Conservation (phyloP, 2,797 vertebrate species). For the Pipistrellus pygmaeus region DNA sequence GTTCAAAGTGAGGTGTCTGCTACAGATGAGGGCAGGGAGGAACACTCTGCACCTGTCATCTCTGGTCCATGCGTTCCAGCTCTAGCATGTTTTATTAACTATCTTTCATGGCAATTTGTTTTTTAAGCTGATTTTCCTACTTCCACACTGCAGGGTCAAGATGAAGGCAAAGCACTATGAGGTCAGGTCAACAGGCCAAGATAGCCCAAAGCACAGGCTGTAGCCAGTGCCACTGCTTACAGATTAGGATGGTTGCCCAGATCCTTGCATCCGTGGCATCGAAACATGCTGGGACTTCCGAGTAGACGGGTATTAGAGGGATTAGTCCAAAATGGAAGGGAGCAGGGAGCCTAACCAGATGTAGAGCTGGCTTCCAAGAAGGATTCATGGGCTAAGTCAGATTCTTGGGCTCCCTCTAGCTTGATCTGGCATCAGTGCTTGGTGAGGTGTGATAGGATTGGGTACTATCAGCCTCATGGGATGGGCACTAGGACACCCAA, state of each 20-base stretch:
- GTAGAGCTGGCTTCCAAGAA: background rate
- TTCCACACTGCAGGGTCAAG: background rate
- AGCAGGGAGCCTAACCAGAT: background rate
- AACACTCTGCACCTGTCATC: background rate
- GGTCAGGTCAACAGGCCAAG: background rate
- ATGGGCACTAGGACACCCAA: background rate
- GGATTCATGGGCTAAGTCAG: background rate
- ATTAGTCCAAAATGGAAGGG: background rate
- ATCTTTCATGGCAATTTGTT: background rate
- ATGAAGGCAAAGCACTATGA: background rate
- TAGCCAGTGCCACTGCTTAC: background rate
- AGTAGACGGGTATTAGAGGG: background rate
- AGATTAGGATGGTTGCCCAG: background rate
- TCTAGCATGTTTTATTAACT: background rate
- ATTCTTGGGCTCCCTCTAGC: background rate
- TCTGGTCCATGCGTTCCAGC: background rate
- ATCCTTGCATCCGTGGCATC: background rate
- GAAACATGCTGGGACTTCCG: background rate
- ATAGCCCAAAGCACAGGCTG: background rate
- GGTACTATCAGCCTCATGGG: background rate
- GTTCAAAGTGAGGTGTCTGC: background rate
- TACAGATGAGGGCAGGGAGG: background rate
- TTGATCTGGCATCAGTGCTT: background rate
- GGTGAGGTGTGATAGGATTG: fast-evolving
- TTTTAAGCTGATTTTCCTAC: background rate